Evolutionary conservation across 2,797 vertebrate genomes (phyloP), one percentile per base, ranked within the genome.

Genomic region (Sphaeramia orbicularis): DNA sequence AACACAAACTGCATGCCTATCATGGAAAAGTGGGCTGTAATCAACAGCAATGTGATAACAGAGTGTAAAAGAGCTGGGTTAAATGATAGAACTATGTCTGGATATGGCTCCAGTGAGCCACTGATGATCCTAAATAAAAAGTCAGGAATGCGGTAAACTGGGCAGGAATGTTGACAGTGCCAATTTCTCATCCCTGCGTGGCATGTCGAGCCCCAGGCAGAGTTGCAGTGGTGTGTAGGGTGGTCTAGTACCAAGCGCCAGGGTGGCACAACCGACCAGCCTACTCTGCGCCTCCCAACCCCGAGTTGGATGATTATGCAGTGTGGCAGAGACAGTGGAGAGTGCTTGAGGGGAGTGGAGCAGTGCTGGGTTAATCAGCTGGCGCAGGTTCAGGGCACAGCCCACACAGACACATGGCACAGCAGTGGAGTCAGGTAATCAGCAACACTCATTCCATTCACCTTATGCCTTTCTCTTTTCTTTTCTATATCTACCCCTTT

Each of bases 371-470:
- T 95, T 95, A 94, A 96, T 96, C 94, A 95, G 93, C 94, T 96
- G 95, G 95, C 95, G 83, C 84, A 71, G 93, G 93, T 89, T 96
- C 96, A 95, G 93, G 94, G 94, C 92, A 94, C 93, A 95, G 91
- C 94, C 94, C 93, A 95, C 94, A 95, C 95, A 95, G 95, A 95
- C 94, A 91, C 94, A 95, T 86, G 91, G 90, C 79, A 91, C 94
- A 94, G 94, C 90, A 93, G 92, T 92, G 83, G 90, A 95, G 94
- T 94, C 92, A 94, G 94, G 93, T 95, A 94, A 95, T 96, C 94
- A 95, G 91, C 86, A 94, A 91, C 90, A 93, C 91, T 94, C 90
- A 81, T 86, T 92, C 90, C 89, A 84, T 70, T 87, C 43, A 41
- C 80, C 84, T 80, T 75, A 63, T 83, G 84, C 53, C 51, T 76